A percentile compares a stretch with the other conserved stretches of the same genome.
phyloP scores from a whole-genome alignment of 1,140 invertebrate genomes.

The Achroia grisella region DNA sequence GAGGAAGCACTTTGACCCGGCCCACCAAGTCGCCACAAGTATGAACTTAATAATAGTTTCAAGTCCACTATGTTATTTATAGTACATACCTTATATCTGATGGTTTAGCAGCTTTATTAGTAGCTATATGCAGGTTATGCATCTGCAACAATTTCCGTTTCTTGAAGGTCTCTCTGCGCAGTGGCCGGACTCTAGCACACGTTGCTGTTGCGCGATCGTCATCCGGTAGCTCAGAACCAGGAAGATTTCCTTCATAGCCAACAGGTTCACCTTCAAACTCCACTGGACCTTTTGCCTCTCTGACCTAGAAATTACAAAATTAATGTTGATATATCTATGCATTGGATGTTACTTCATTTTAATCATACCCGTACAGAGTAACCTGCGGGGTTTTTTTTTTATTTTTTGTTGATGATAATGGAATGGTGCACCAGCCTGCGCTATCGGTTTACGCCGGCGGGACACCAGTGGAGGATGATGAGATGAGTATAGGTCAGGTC shows the following conservation, averaged over 20 bases:
- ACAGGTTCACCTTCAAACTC: conserved; percentile 65
- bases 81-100: conserved; percentile 55
- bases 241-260: conserved; percentile 78
- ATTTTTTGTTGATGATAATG: too few species aligned
- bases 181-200: conserved; percentile 44
- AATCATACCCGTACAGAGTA: too few species aligned
- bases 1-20: too few species aligned
- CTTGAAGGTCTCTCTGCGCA: conserved; percentile 76
- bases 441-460: too few species aligned
- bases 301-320: conserved; percentile 33
- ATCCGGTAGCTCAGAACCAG: conserved; percentile 50
- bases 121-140: conserved; percentile 81
- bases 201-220: conserved; percentile 25
- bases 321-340: neutral
- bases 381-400: too few species aligned
- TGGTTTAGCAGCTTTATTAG: conserved; percentile 82
- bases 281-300: conserved; percentile 54
- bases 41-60: too few species aligned
- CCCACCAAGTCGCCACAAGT: too few species aligned
- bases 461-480: too few species aligned
- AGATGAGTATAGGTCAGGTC: too few species aligned
- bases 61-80: conserved; percentile 1
- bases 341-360: too few species aligned
- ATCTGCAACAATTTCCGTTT: conserved; percentile 85
- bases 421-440: too few species aligned